Evolutionary conservation across 2,113 vertebrate genomes (phyloP).

Genomic region (Halichoeres trimaculatus): DNA sequence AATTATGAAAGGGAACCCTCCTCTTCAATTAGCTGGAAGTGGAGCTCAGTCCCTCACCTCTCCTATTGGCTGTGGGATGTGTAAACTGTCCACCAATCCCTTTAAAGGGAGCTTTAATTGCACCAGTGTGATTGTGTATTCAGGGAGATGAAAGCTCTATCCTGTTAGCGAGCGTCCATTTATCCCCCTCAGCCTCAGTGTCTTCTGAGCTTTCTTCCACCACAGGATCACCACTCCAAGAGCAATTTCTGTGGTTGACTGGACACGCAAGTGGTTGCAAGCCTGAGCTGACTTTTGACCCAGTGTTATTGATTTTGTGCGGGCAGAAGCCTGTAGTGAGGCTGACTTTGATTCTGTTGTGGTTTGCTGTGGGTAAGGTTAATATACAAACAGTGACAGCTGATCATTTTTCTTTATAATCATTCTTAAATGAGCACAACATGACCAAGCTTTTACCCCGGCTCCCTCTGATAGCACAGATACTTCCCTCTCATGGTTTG

Average conservation of each 20-base stretch:
- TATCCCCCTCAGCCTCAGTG: constrained; percentile 18
- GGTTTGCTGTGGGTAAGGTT: not conserved
- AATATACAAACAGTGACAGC: not conserved
- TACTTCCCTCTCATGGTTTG: constrained; percentile 21
- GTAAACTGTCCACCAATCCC: constrained; percentile 2
- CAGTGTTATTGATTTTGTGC: constrained; percentile 3
- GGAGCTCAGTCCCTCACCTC: not conserved
- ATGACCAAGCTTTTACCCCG: not conserved
- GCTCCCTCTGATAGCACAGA: not conserved
- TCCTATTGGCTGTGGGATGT: constrained; percentile 14
- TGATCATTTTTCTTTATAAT: not conserved
- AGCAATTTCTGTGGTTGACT: constrained; percentile 42
- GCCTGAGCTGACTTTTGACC: constrained; percentile 39
- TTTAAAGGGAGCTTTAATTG: constrained; percentile 12
- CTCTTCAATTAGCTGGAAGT: not conserved
- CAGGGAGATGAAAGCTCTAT: constrained; percentile 10
- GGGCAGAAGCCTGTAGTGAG: not conserved
- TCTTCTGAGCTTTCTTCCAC: not conserved
- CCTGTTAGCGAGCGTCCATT: constrained; percentile 27
- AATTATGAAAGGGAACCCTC: not conserved
- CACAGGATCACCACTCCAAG: constrained; percentile 18
- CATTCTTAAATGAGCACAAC: not conserved
- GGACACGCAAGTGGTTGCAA: constrained; percentile 17
- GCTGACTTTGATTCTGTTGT: not conserved
- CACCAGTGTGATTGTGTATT: constrained; percentile 3